A percentile compares a stretch with the other conserved stretches of the same genome.
Evolutionary conservation across 2,888 invertebrate genomes (phyloP).

Genomic region (Volucella inflata): DNA sequence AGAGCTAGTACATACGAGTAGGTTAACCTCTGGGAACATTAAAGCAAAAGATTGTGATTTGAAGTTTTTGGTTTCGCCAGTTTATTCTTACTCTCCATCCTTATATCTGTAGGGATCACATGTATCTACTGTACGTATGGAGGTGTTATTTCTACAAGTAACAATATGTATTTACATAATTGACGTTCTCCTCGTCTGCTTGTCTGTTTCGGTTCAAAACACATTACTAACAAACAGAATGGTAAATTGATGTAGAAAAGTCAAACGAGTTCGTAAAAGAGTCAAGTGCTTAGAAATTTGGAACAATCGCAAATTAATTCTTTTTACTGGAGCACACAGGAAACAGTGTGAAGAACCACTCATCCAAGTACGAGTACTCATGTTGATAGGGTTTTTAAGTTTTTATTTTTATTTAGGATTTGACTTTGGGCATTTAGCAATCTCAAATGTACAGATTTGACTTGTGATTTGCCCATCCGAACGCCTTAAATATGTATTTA

Average conservation of each 20-base stretch:
- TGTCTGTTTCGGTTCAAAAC: no score
- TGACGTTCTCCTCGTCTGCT: no score
- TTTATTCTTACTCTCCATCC: no score
- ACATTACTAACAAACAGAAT: not conserved
- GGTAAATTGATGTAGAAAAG: not conserved
- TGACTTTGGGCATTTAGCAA: not conserved
- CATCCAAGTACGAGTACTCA: constrained; percentile 8
- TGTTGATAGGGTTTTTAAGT: not conserved
- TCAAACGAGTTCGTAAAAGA: not conserved
- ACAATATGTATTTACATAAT: no score
- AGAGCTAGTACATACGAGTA: no score
- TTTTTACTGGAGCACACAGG: not conserved
- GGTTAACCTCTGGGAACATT: no score
- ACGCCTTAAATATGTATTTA: not conserved
- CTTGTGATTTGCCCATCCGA: not conserved
- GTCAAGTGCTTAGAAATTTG: constrained; percentile 13
- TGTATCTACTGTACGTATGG: no score
- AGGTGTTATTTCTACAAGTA: no score
- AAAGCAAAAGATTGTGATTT: no score
- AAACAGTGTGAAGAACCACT: constrained; percentile 15
- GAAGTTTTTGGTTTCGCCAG: no score
- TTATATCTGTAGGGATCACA: no score
- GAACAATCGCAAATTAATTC: not conserved
- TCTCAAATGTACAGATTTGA: not conserved
- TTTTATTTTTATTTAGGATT: not conserved